Percentiles rank a stretch among this genome's conserved stretches.
Conservation (phyloP, 2,888 invertebrate genomes). For the Priocnemis perturbator region DNA sequence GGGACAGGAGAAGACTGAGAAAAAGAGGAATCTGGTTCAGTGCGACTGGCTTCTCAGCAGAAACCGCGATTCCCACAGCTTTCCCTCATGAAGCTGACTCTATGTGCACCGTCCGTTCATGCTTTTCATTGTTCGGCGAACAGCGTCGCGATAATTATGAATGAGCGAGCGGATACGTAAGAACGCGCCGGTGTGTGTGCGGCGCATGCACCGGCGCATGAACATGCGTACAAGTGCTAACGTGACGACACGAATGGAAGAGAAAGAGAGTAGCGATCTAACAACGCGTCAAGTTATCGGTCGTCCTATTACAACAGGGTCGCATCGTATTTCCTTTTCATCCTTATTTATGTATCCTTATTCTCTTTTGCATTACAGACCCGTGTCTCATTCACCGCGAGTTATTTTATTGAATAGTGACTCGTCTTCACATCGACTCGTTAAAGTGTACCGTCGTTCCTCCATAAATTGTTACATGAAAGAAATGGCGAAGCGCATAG, state of each 20-base stretch:
- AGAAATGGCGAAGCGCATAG: too few relatives aligned
- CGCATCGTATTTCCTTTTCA: too few relatives aligned
- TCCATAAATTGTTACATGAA: too few relatives aligned
- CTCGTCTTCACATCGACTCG: too few relatives aligned
- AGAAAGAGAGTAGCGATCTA: not conserved
- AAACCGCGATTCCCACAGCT: slow-evolving; percentile 66
- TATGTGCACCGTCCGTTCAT: slow-evolving; percentile 36
- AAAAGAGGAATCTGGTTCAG: slow-evolving; percentile 56
- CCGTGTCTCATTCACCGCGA: too few relatives aligned
- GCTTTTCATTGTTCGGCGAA: slow-evolving; percentile 47
- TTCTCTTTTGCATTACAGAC: too few relatives aligned
- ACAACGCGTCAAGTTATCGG: not conserved
- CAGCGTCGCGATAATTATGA: slow-evolving; percentile 48
- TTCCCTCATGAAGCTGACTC: slow-evolving; percentile 52
- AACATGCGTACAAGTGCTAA: slow-evolving; percentile 9
- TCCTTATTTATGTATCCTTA: too few relatives aligned
- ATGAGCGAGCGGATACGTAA: slow-evolving; percentile 38
- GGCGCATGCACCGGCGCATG: slow-evolving; percentile 20
- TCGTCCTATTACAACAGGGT: not conserved
- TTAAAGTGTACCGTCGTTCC: too few relatives aligned
- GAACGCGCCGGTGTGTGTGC: slow-evolving; percentile 7
- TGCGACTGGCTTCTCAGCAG: slow-evolving; percentile 55
- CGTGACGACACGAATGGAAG: not conserved
- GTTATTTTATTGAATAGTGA: too few relatives aligned
- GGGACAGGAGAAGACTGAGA: slow-evolving; percentile 29